These are phyloP conservation scores for Chymomyza costata DNA, from an alignment of 1,140 invertebrate genomes.

Conservation along the genomic window DNA sequence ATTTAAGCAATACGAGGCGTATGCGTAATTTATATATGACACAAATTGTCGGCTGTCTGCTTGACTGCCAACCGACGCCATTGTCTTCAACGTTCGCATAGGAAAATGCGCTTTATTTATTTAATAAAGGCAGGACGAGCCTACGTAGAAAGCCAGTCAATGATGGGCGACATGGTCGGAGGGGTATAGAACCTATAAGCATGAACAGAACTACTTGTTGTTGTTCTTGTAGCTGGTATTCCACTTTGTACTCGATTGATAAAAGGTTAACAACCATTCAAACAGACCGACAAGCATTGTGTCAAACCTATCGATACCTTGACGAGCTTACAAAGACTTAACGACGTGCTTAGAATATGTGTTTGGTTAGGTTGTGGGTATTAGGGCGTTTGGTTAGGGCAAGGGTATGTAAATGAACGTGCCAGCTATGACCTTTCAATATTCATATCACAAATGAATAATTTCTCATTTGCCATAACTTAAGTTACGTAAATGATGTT, in stretches of 20 bases:
- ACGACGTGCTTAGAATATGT: too few relatives aligned
- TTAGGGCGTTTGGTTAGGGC: too few relatives aligned
- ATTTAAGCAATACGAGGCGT: constrained; percentile 58
- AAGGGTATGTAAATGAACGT: too few relatives aligned
- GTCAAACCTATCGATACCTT: constrained; percentile 10
- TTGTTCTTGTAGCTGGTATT: too few relatives aligned
- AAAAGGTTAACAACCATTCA: constrained; percentile 14
- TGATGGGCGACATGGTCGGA: too few relatives aligned
- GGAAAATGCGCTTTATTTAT: constrained; percentile 62
- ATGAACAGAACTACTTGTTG: too few relatives aligned
- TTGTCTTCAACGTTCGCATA: constrained; percentile 31
- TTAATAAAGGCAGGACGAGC: constrained; percentile 41
- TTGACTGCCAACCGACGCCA: constrained; percentile 29
- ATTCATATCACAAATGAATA: constrained; percentile 3
- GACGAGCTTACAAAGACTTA: too few relatives aligned
- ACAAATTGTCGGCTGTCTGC: constrained; percentile 17
- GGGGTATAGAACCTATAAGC: too few relatives aligned
- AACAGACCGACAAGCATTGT: too few relatives aligned
- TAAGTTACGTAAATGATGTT: neutral
- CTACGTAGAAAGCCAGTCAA: too few relatives aligned
- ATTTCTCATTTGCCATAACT: neutral
- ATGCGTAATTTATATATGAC: constrained; percentile 52
- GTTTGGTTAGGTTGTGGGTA: too few relatives aligned
- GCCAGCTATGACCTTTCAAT: neutral
- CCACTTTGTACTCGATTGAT: constrained; percentile 10